phyloP scores from a whole-genome alignment of 1,140 invertebrate species.

The Zaprionus tsacasi region DNA sequence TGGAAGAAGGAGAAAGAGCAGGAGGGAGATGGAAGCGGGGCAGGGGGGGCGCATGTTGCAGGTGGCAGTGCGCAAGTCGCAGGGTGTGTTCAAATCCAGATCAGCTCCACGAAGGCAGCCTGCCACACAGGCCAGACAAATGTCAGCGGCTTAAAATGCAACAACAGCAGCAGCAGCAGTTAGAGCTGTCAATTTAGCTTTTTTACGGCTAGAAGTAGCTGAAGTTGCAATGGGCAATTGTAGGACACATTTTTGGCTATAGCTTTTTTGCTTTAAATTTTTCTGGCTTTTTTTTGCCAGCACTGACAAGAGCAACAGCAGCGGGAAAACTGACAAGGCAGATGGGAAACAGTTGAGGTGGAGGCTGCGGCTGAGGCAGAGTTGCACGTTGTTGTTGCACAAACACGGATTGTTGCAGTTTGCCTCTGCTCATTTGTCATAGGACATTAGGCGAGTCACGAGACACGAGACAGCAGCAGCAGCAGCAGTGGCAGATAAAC shows the following conservation, averaged over 20 bases:
- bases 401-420: slow-evolving; percentile 19
- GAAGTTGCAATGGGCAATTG: too few species aligned
- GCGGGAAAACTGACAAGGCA: slow-evolving; percentile 25
- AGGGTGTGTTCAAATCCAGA: slow-evolving; percentile 49
- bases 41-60: slow-evolving; percentile 18
- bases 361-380: slow-evolving; percentile 3
- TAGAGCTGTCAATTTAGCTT: too few species aligned
- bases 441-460: slow-evolving; percentile 48
- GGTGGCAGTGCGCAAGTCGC: slow-evolving; percentile 20
- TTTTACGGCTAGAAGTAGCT: too few species aligned
- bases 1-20: not conserved
- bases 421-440: slow-evolving; percentile 64
- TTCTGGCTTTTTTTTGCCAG: too few species aligned
- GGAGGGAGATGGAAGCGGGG: too few species aligned
- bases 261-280: too few species aligned
- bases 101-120: slow-evolving; percentile 17
- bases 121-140: slow-evolving; percentile 39
- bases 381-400: not conserved
- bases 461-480: slow-evolving; percentile 22
- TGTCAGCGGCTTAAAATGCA: slow-evolving; percentile 50
- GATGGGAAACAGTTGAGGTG: slow-evolving; percentile 1
- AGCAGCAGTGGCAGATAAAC: slow-evolving; percentile 36
- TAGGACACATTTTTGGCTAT: too few species aligned
- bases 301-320: slow-evolving; percentile 6
- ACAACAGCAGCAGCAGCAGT: slow-evolving; percentile 6